Base-by-base conservation (phyloP, 1,140 invertebrate genomes). In the Pogonognathellus flavescens region DNA sequence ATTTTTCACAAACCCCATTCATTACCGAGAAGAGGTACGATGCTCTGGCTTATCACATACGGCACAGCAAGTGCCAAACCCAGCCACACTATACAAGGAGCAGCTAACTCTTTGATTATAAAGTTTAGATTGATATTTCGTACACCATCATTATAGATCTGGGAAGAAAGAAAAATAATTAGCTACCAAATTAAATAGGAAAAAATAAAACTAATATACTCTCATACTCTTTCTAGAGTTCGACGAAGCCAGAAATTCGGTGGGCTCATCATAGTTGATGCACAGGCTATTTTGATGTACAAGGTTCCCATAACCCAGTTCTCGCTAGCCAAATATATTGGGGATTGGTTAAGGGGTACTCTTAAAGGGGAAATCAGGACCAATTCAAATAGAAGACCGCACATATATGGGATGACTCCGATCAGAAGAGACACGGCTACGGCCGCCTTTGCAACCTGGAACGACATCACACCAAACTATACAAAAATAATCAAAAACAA, bases 221-320 rank as follows among this genome's bases (percentile, higher is more conserved):
- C 92, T 89, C 95, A 95, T 13, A 96, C 97, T 88, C 96, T 94
- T 90, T 99, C 98, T 66, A 99, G 95, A 1, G 96, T 96, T 6
- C 95, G 92, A 70, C 97, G 95, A 82, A 99, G 91, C 90, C 95
- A 94, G 95, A 97, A 99, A 90, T 99, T 97, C 0, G 98, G 98
- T 0, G 97, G 97, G n/a, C 85, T 88, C 97, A 99, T 99, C 93
- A 99, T 95, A 0, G 96, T 97, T 4, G 98, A 91, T 1, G 97
- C 98, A 89, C 97, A 98, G n/a, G 97, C 95, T 85, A 99, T 99
- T 92, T 99, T 99, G 2, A 97, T 98, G 90, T 99, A 98, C 0
- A 99, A 92, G 9, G 99, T 96, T 13, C 98, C 98, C 7, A 99
- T 92, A 0, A 97, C 81, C 72, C 83, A 86, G 76, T 84, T 87